A percentile compares a stretch with the other conserved stretches of the same genome.
phyloP scores from a whole-genome alignment of 1,140 invertebrate genomes.

The Drosophila nigromelanica region DNA sequence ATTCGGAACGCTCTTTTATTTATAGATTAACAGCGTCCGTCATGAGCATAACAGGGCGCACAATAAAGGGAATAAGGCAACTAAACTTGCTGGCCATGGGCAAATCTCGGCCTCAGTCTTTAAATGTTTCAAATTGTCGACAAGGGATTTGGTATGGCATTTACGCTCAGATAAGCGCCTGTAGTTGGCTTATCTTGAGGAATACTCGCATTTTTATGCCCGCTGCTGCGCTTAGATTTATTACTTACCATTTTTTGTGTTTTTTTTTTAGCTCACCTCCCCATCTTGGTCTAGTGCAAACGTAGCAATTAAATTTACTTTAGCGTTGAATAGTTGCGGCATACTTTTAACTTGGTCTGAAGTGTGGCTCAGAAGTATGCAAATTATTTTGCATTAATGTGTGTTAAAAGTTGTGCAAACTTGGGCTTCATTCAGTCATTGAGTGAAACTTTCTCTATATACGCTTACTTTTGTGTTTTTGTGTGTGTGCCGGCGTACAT shows the following conservation, averaged over 20 bases:
- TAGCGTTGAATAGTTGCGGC: constrained; percentile 26
- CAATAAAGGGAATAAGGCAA: constrained; percentile 56
- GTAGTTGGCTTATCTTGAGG: constrained; percentile 76
- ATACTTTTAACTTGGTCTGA: constrained; percentile 19
- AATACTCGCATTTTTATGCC: constrained; percentile 58
- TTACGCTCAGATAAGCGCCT: constrained; percentile 74
- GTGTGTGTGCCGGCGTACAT: neutral
- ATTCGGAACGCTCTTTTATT: constrained; percentile 30
- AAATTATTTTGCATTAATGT: constrained; percentile 76
- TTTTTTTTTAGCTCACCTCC: neutral
- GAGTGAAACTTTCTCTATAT: constrained; percentile 55
- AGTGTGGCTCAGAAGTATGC: constrained; percentile 58
- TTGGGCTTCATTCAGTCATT: constrained; percentile 69
- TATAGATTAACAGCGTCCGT: constrained; percentile 74
- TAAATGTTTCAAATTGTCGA: constrained; percentile 81
- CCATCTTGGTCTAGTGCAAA: neutral
- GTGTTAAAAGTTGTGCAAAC: constrained; percentile 51
- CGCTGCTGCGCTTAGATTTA: constrained; percentile 44
- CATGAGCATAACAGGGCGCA: constrained; percentile 64
- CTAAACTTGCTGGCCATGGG: constrained; percentile 14
- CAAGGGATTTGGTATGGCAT: constrained; percentile 78
- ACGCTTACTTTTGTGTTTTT: constrained; percentile 1
- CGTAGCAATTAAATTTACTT: constrained; percentile 59
- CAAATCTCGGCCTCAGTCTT: constrained; percentile 62
- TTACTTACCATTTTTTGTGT: constrained; percentile 53